A percentile compares a stretch with the other conserved stretches of the same genome.
phyloP scores from a whole-genome alignment of 1,140 invertebrate genomes.

The Saccostrea echinata region DNA sequence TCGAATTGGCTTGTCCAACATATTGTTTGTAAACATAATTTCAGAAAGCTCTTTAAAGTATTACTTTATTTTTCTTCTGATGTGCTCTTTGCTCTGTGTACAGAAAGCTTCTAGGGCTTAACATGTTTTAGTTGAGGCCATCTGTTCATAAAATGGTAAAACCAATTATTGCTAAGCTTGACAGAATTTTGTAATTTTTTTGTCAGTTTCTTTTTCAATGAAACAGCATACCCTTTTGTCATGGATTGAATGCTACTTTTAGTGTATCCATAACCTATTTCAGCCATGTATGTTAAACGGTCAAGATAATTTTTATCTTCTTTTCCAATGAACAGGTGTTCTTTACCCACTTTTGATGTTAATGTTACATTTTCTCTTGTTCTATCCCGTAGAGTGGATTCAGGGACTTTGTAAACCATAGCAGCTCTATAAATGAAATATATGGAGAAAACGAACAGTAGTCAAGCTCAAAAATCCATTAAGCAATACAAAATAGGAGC shows the following conservation, averaged over 20 bases:
- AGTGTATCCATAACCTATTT: slow-evolving; percentile 52
- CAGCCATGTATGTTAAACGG: slow-evolving; percentile 47
- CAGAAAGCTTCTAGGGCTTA: slow-evolving; percentile 45
- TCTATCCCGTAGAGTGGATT: slow-evolving; percentile 52
- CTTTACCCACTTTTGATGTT: not conserved
- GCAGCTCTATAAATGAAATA: too few species aligned
- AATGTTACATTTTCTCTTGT: slow-evolving; percentile 39
- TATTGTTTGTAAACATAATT: slow-evolving; percentile 34
- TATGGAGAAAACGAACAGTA: too few species aligned
- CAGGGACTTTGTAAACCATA: slow-evolving; percentile 46
- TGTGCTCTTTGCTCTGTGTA: slow-evolving; percentile 41
- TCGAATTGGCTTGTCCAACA: slow-evolving; percentile 35
- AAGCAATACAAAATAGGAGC: too few species aligned
- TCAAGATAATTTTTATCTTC: slow-evolving; percentile 35
- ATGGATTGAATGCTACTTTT: slow-evolving; percentile 33
- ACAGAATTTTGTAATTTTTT: not conserved
- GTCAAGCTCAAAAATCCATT: too few species aligned
- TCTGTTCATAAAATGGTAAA: slow-evolving; percentile 39
- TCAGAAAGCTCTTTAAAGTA: slow-evolving; percentile 37
- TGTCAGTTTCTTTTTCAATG: slow-evolving; percentile 40
- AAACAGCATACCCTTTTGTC: slow-evolving; percentile 48
- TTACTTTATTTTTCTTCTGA: slow-evolving; percentile 30
- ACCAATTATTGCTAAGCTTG: slow-evolving; percentile 47
- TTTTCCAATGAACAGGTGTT: slow-evolving; percentile 38
- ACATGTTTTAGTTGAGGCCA: slow-evolving; percentile 37